Evolutionary conservation across 2,888 invertebrate genomes (phyloP).

Genomic region (Trichogramma dendrolimi): DNA sequence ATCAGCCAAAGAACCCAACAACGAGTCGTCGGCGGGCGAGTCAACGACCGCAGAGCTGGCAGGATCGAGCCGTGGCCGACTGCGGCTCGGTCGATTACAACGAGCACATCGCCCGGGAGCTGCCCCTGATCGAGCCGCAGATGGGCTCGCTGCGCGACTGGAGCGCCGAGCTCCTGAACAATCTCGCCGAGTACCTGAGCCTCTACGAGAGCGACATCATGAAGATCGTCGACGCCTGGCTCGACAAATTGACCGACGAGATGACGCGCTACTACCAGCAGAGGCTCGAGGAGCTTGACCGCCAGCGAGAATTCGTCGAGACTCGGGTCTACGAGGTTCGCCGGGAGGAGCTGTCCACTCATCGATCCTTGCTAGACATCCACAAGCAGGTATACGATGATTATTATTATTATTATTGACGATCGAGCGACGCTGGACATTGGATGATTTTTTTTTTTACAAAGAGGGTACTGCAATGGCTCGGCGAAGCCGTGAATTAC

Average conservation of each 20-base stretch:
- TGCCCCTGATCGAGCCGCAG: no score
- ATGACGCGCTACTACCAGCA: slow-evolving; percentile 14
- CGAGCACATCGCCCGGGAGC: no score
- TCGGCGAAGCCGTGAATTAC: no score
- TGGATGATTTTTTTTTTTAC: no score
- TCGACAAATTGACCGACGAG: slow-evolving; percentile 17
- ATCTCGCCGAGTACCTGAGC: slow-evolving; percentile 21
- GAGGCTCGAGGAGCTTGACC: slow-evolving; percentile 20
- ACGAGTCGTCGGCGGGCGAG: no score
- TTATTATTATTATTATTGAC: not conserved
- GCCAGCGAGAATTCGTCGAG: slow-evolving; percentile 23
- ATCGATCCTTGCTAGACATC: slow-evolving; percentile 26
- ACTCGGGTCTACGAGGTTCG: slow-evolving; percentile 25
- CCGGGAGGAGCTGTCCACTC: slow-evolving; percentile 26
- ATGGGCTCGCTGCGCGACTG: no score
- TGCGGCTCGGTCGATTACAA: no score
- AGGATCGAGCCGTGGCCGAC: no score
- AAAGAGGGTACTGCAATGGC: no score
- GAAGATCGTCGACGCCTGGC: slow-evolving; percentile 24
- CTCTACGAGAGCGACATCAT: slow-evolving; percentile 21
- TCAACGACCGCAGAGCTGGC: no score
- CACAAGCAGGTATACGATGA: slow-evolving; percentile 28
- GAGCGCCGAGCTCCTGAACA: slow-evolving; percentile 14
- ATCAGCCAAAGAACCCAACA: no score
- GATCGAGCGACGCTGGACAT: not conserved